Percentiles rank a stretch among this genome's conserved stretches.
These are phyloP conservation scores for Eupithecia vulgata DNA, from an alignment of 2,888 invertebrate species.

Conservation along the genomic window DNA sequence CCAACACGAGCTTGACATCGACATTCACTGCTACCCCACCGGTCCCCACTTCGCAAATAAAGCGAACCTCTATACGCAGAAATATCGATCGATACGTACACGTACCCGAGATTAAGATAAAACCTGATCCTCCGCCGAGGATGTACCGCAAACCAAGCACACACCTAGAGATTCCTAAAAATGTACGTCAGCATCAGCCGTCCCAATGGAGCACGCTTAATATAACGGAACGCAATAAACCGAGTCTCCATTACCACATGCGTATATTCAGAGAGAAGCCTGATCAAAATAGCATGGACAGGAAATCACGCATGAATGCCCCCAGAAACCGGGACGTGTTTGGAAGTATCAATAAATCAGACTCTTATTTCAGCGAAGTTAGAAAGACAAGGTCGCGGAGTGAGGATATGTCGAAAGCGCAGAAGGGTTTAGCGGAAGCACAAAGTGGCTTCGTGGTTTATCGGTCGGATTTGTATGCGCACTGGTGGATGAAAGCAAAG, in stretches of 20 bases:
- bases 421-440: slow-evolving; percentile 71
- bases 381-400: slow-evolving; percentile 76
- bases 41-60: slow-evolving; percentile 76
- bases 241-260: slow-evolving; percentile 81
- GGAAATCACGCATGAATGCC: slow-evolving; percentile 65
- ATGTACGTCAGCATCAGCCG: slow-evolving; percentile 72
- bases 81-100: slow-evolving; percentile 75
- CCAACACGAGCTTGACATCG: slow-evolving; percentile 79
- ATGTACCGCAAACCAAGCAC: slow-evolving; percentile 77
- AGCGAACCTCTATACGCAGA: slow-evolving; percentile 78
- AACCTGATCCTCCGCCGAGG: slow-evolving; percentile 78
- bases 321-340: slow-evolving; percentile 70
- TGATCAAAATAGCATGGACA: slow-evolving; percentile 53
- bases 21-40: slow-evolving; percentile 76
- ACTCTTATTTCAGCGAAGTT: slow-evolving; percentile 51
- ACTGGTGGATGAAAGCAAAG: slow-evolving; percentile 96
- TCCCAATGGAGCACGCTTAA: slow-evolving; percentile 80
- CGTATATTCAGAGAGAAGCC: slow-evolving; percentile 75
- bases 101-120: slow-evolving; percentile 72
- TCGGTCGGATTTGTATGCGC: slow-evolving; percentile 93
- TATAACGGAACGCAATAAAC: slow-evolving; percentile 77
- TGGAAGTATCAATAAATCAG: slow-evolving; percentile 59
- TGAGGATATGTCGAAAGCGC: slow-evolving; percentile 77
- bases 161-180: slow-evolving; percentile 77
- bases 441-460: slow-evolving; percentile 85